Evolutionary conservation across 2,888 invertebrate genomes (phyloP).

Genomic region (Thumatha senex): DNA sequence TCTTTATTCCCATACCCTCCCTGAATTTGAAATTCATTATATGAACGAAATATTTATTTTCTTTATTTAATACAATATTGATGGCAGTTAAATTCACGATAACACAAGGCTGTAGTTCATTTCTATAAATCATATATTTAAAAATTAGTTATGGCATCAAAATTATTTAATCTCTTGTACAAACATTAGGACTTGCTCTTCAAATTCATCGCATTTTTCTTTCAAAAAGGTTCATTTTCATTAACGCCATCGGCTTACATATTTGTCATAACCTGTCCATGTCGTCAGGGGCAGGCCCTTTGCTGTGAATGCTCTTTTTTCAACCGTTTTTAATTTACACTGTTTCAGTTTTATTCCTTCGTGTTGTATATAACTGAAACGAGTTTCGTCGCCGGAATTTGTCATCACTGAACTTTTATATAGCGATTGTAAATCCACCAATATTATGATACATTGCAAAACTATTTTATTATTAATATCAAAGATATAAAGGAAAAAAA

Average conservation of each 20-base stretch:
- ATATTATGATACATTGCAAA: not conserved
- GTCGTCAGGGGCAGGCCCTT: conserved; percentile 44
- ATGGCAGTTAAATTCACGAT: no score
- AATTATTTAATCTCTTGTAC: conserved; percentile 38
- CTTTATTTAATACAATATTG: no score
- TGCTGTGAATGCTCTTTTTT: conserved; percentile 67
- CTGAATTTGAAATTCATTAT: no score
- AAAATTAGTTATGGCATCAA: conserved; percentile 25
- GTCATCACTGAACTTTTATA: conserved; percentile 24
- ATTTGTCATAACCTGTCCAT: conserved; percentile 81
- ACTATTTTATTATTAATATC: conserved; percentile 13
- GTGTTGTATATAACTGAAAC: conserved; percentile 54
- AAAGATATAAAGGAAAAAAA: no score
- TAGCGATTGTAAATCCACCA: conserved; percentile 3
- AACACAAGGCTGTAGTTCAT: no score
- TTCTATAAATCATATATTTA: not conserved
- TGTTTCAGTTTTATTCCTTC: conserved; percentile 72
- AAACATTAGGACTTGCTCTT: conserved; percentile 48
- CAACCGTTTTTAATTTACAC: conserved; percentile 77
- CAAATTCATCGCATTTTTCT: conserved; percentile 56
- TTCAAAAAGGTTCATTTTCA: conserved; percentile 76
- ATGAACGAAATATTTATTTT: no score
- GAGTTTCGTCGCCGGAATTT: conserved; percentile 53
- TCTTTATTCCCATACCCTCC: no score
- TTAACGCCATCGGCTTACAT: conserved; percentile 81